Conservation (phyloP, 2,888 invertebrate species). For the Metalampra italica region DNA sequence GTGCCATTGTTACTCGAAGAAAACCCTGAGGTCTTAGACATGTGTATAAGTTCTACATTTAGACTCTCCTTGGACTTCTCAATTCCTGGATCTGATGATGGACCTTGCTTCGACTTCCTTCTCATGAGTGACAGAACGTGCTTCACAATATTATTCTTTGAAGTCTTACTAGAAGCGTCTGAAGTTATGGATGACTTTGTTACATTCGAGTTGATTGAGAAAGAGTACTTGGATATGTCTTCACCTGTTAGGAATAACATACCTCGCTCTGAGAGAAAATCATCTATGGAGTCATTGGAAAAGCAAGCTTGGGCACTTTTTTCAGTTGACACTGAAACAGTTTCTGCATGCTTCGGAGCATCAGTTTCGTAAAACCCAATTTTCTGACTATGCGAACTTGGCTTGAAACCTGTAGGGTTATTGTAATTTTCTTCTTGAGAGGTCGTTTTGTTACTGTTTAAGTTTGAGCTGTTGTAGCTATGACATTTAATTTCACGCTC, state of each 20-base stretch:
- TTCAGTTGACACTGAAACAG: conserved; percentile 36
- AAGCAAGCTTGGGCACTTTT: conserved; percentile 55
- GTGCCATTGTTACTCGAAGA: conserved; percentile 46
- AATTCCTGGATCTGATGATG: conserved; percentile 50
- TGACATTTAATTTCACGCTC: conserved; percentile 48
- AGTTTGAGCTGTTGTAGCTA: conserved; percentile 7
- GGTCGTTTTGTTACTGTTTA: neutral
- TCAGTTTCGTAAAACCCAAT: conserved; percentile 14
- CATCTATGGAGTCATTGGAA: conserved; percentile 62
- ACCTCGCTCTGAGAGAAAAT: conserved; percentile 54
- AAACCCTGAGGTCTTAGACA: conserved; percentile 47
- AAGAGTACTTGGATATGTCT: conserved; percentile 47
- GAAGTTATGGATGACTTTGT: conserved; percentile 29
- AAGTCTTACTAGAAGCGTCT: conserved; percentile 45
- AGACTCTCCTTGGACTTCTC: conserved; percentile 30
- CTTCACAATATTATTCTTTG: conserved; percentile 52
- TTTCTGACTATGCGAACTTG: conserved; percentile 8
- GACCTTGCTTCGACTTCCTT: conserved; percentile 34
- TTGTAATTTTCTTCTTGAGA: neutral
- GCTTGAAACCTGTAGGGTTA: neutral
- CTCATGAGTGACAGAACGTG: conserved; percentile 43
- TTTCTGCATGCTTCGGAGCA: conserved; percentile 17
- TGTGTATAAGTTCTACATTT: conserved; percentile 52
- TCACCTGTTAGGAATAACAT: conserved; percentile 42
- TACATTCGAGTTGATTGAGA: conserved; percentile 30